Evolutionary conservation across 1,140 invertebrate species (phyloP).

Genomic region (Ips typographus): DNA sequence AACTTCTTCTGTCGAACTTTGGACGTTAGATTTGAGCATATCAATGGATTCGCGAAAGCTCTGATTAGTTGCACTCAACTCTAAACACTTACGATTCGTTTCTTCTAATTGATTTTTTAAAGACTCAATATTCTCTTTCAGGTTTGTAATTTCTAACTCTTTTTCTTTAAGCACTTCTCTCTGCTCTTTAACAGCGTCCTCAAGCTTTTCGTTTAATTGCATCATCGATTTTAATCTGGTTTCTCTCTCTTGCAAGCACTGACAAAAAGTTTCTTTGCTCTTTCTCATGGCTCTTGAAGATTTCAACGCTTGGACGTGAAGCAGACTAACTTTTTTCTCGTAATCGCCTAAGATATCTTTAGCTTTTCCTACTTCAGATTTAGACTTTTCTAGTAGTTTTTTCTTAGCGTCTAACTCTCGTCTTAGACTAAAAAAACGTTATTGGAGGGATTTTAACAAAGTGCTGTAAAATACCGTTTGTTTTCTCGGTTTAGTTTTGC

Average conservation of each 20-base stretch:
- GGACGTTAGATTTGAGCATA: conserved; percentile 28
- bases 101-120: conserved; percentile 25
- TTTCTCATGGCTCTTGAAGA: conserved; percentile 41
- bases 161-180: conserved; percentile 12
- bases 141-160: conserved; percentile 21
- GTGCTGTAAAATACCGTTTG: conserved; percentile 15
- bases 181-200: conserved; percentile 17
- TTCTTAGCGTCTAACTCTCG: conserved; percentile 36
- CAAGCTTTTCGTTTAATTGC: conserved; percentile 27
- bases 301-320: conserved; percentile 40
- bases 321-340: conserved; percentile 37
- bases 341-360: conserved; percentile 38
- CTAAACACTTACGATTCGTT: conserved; percentile 27
- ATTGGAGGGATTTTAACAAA: not conserved
- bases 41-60: conserved; percentile 30
- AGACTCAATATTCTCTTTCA: conserved; percentile 26
- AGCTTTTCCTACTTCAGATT: conserved; percentile 30
- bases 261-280: conserved; percentile 41
- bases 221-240: conserved; percentile 30
- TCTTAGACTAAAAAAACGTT: conserved; percentile 20
- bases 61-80: conserved; percentile 27
- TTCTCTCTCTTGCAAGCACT: conserved; percentile 37
- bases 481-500: conserved; percentile 26
- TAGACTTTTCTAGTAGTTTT: conserved; percentile 31
- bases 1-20: conserved; percentile 13